Percentiles rank a stretch among this genome's conserved stretches.
Conservation (phyloP, 2,113 vertebrate genomes). For the Malurus cyaneus region DNA sequence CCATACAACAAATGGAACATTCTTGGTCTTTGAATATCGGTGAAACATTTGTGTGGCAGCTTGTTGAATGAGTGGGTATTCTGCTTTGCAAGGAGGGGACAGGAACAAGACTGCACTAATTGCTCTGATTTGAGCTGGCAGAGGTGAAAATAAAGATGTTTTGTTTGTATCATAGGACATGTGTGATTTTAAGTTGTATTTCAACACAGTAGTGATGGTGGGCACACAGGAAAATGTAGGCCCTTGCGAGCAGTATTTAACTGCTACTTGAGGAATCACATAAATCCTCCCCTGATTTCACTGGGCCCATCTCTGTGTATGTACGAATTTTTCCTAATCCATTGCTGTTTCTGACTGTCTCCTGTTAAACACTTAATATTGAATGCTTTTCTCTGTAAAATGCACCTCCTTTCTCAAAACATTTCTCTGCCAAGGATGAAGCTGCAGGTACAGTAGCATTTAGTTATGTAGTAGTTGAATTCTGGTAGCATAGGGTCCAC, state of each 20-base stretch:
- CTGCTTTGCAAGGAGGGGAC: background rate
- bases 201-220: background rate
- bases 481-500: background rate
- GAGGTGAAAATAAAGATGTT: background rate
- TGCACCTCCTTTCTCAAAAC: background rate
- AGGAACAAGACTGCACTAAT: background rate
- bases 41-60: background rate
- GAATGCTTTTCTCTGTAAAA: background rate
- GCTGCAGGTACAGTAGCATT: constrained; percentile 39
- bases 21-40: background rate
- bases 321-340: background rate
- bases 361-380: background rate
- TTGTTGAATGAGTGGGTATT: background rate
- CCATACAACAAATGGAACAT: accelerated
- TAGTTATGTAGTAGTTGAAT: background rate
- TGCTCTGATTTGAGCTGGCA: background rate
- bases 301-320: background rate
- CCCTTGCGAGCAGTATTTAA: background rate
- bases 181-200: background rate
- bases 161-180: background rate
- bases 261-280: background rate
- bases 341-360: background rate
- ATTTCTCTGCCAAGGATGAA: background rate
- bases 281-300: background rate
- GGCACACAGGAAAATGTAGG: background rate